Percentiles rank a stretch among this genome's conserved stretches.
phyloP scores from a whole-genome alignment of 2,113 vertebrate species.

The Mesitornis unicolor region DNA sequence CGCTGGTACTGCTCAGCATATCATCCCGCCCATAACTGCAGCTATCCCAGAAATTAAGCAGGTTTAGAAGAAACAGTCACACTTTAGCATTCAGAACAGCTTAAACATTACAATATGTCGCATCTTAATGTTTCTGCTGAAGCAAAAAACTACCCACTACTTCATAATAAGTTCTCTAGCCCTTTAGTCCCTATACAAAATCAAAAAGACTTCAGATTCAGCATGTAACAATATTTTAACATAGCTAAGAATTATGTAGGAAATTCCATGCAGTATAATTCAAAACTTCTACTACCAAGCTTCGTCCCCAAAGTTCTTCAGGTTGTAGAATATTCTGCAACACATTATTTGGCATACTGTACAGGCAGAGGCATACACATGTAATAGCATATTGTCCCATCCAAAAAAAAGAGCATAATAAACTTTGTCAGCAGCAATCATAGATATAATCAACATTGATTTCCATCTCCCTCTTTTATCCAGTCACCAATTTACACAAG shows the following conservation, averaged over 20 bases:
- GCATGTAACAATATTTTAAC: neutral
- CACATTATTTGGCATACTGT: neutral
- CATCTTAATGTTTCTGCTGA: neutral
- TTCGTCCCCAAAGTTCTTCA: neutral
- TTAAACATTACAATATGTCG: rapidly evolving
- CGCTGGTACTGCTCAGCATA: rapidly evolving
- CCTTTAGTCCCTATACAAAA: neutral
- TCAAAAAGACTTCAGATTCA: neutral
- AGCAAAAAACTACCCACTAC: neutral
- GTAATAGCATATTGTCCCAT: neutral
- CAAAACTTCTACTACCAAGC: neutral
- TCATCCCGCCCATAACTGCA: neutral
- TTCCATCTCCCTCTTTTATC: neutral
- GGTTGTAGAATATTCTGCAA: neutral
- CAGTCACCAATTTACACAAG: neutral
- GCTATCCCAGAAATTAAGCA: neutral
- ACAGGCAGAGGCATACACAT: neutral
- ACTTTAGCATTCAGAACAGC: neutral
- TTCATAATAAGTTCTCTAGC: neutral
- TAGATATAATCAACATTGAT: neutral
- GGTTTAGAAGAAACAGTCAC: neutral
- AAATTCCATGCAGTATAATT: neutral
- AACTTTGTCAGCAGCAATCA: neutral
- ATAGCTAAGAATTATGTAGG: neutral
- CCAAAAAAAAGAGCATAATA: neutral